Base-by-base conservation (phyloP, 2,113 vertebrate genomes). In the Cavia aperea region DNA sequence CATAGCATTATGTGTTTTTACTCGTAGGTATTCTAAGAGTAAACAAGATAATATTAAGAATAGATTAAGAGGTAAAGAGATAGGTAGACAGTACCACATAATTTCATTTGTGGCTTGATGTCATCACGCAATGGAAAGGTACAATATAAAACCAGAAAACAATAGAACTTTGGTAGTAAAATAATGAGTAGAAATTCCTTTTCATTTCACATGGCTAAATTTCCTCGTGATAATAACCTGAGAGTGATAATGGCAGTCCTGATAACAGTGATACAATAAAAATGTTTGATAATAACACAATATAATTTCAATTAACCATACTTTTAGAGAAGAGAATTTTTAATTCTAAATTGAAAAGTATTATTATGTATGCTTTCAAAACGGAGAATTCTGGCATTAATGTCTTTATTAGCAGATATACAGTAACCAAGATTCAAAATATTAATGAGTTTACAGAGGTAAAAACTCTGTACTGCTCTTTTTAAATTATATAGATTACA, bases 131-230 rank as follows among this genome's bases (percentile, higher is more conserved):
- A 66, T 46, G 65, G 43, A 54, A 43, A 81, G 7, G 5, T 15
- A 82, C 10, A 66, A n/a, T n/a, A 18, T 46, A 91, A 93, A 94
- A 56, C 68, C 14, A 89, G 33, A 79, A 94, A 92, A 58, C 11
- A n/a, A 29, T 65, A 72, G 43, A 54, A 81, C 12, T 46, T 14
- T 36, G 13, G 92, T 21, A 6, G 36, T 90, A 51, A 81, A 86
- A 72, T 72, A 73, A 90, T 66, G 14, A 77, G 33, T 10, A 88
- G 14, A 73, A 19, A 54, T 77, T 63, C 10, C 84, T 90, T 92
- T 39, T 39, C 33, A 63, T 81, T 63, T 65, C 63, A 46, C 1
- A 24, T 58, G 51, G 16, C 36, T 81, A 88, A 70, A 21, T 51
- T 62, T 87, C 46, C 87, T 31, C 24, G 78, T 39, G 81, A 3